phyloP scores from a whole-genome alignment of 2,888 invertebrate species.

The Leucania comma region DNA sequence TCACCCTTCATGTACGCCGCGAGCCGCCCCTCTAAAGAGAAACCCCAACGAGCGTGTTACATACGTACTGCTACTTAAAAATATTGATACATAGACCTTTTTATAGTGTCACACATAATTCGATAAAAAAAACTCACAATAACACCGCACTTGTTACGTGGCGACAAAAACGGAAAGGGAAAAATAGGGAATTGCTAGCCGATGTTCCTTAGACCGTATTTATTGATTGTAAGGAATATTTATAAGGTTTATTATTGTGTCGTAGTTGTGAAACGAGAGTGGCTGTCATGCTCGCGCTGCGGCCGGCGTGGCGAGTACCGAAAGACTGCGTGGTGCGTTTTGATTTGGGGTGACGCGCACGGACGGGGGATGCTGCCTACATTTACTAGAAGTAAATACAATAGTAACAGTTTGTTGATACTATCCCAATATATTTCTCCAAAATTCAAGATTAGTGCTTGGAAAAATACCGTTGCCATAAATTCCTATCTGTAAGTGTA shows the following conservation, averaged over 20 bases:
- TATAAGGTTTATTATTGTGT: slow-evolving; percentile 66
- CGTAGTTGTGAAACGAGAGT: slow-evolving; percentile 64
- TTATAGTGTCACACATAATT: slow-evolving; percentile 67
- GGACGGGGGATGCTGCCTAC: slow-evolving; percentile 80
- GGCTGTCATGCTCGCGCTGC: slow-evolving; percentile 77
- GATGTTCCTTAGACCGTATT: slow-evolving; percentile 63
- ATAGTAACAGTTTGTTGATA: slow-evolving; percentile 61
- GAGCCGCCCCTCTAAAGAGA: slow-evolving; percentile 74
- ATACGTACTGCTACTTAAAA: slow-evolving; percentile 73
- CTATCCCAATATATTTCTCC: slow-evolving; percentile 22
- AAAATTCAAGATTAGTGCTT: slow-evolving; percentile 1
- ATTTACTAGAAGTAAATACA: slow-evolving; percentile 79
- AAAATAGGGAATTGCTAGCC: slow-evolving; percentile 50
- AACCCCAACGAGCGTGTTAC: slow-evolving; percentile 71
- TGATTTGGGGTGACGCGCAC: slow-evolving; percentile 84
- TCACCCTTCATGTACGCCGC: slow-evolving; percentile 87
- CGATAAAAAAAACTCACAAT: slow-evolving; percentile 71
- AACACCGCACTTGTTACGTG: slow-evolving; percentile 66
- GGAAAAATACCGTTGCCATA: background rate
- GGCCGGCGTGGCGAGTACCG: slow-evolving; percentile 81
- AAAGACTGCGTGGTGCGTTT: slow-evolving; percentile 85
- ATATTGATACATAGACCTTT: slow-evolving; percentile 74
- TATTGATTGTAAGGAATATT: slow-evolving; percentile 67
- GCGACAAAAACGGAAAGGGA: slow-evolving; percentile 54
- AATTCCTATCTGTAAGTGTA: background rate